phyloP scores from a whole-genome alignment of 1,140 invertebrate genomes.

The Phymastichus coffea region DNA sequence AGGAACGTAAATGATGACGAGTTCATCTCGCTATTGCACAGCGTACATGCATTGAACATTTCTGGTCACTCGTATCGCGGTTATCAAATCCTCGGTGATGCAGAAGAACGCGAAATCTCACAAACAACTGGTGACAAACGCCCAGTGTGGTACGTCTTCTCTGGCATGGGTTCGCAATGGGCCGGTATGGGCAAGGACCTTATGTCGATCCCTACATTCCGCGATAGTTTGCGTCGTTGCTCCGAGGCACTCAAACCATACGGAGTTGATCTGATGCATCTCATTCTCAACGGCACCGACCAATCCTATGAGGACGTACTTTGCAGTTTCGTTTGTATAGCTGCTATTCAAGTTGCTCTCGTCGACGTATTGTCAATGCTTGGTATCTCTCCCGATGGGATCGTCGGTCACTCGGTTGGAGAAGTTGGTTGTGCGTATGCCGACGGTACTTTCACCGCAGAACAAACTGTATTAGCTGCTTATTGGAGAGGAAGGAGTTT shows the following conservation, averaged over 20 bases:
- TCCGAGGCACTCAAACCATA: slow-evolving; percentile 74
- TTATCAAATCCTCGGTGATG: slow-evolving; percentile 68
- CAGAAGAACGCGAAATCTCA: slow-evolving; percentile 43
- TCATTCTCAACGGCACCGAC: slow-evolving; percentile 76
- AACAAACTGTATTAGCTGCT: slow-evolving; percentile 89
- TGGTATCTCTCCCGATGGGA: slow-evolving; percentile 85
- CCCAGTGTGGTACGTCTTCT: slow-evolving; percentile 92
- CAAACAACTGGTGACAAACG: slow-evolving; percentile 60
- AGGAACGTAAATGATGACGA: slow-evolving; percentile 68
- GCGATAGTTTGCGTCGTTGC: slow-evolving; percentile 72
- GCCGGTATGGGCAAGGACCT: slow-evolving; percentile 87
- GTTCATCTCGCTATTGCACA: slow-evolving; percentile 74
- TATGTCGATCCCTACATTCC: slow-evolving; percentile 79
- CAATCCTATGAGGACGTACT: slow-evolving; percentile 79
- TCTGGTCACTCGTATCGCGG: slow-evolving; percentile 75
- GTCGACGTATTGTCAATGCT: slow-evolving; percentile 80
- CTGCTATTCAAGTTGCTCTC: slow-evolving; percentile 91
- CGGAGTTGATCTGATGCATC: slow-evolving; percentile 77
- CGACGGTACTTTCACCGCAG: slow-evolving; percentile 88
- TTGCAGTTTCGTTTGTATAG: slow-evolving; percentile 90
- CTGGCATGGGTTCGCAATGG: slow-evolving; percentile 98
- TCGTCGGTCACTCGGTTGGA: slow-evolving; percentile 94
- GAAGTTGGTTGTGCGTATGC: slow-evolving; percentile 96
- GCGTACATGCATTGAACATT: slow-evolving; percentile 70
- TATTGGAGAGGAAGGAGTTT: slow-evolving; percentile 76